These are phyloP conservation scores for Meghimatium bilineatum DNA, from an alignment of 2,888 invertebrate genomes.

Conservation along the genomic window DNA sequence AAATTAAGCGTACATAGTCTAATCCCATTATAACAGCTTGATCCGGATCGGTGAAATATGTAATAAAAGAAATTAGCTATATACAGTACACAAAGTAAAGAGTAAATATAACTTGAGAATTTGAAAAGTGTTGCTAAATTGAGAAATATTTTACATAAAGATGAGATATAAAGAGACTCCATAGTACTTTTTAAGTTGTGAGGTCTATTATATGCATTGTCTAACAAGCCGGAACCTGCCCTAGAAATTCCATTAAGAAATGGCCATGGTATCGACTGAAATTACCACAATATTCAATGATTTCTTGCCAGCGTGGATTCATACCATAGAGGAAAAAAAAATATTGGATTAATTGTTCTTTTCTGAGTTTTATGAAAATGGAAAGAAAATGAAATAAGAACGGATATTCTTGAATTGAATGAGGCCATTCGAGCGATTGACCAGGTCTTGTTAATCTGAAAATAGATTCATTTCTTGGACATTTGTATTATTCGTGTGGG, in stretches of 20 bases:
- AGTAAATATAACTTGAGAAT: too few species aligned
- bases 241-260: not conserved
- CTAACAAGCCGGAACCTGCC: not conserved
- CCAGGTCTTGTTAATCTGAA: not conserved
- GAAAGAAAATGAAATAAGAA: not conserved
- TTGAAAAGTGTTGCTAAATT: too few species aligned
- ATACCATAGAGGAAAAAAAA: not conserved
- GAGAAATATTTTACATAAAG: too few species aligned
- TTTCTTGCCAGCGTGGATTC: not conserved
- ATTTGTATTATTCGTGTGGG: too few species aligned
- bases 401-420: not conserved
- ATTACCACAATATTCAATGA: not conserved
- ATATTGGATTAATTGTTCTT: not conserved
- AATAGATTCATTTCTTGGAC: not conserved
- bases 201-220: not conserved
- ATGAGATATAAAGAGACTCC: too few species aligned
- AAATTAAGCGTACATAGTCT: too few species aligned
- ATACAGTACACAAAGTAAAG: too few species aligned
- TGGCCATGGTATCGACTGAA: not conserved
- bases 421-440: not conserved
- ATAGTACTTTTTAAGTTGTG: too few species aligned
- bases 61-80: too few species aligned
- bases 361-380: not conserved
- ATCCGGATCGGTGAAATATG: too few species aligned
- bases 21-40: too few species aligned